Evolutionary conservation across 2,888 invertebrate genomes (phyloP), one percentile per base, ranked within the genome.

Genomic region (Nesidiocoris tenuis): DNA sequence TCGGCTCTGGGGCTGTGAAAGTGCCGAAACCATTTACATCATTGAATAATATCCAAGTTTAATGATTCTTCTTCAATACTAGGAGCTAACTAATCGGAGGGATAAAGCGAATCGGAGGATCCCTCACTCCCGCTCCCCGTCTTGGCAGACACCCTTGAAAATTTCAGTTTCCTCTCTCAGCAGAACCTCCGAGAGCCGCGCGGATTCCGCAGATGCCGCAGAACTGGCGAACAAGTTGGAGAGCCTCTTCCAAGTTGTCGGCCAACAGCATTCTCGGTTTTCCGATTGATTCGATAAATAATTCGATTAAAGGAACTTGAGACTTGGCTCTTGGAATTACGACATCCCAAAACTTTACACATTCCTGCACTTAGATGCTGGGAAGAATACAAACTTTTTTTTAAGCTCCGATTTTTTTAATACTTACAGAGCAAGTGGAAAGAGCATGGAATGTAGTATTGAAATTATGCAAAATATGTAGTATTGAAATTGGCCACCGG

Each of bases 11-110:
- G 12, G 5, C 12, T 3, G 3, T 39, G 5, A 12, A 39, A 39
- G 39, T 12, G 39, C 39, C 39, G 39, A 39, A 65, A n/a, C 64
- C 64, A 63, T 63, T 24, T 64, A 65, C 39, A 65, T 65, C 65
- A 39, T 65, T 65, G 39, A 65, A 65, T n/a, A n/a, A n/a, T 65
- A 39, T 65, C 65, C 25, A 65, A 65, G 65, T 65, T 65, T 65
- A 65, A 65, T 39, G 54, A 18, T 39, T 39, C 39, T 39, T 1
- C 39, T 18, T 18, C n/a, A 39, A 39, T 39, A 65, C 65, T 65
- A n/a, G 17, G 25, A 39, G 18, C 39, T 39, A 39, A 65, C 65
- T n/a, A 65, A 65, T 65, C 39, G 65, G 19, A 39, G 39, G 39
- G 39, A 39, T 39, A 39, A 39, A 39, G 5, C 39, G 12, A 39